phyloP scores from a whole-genome alignment of 2,797 vertebrate species.

The Sebastolobus alascanus region DNA sequence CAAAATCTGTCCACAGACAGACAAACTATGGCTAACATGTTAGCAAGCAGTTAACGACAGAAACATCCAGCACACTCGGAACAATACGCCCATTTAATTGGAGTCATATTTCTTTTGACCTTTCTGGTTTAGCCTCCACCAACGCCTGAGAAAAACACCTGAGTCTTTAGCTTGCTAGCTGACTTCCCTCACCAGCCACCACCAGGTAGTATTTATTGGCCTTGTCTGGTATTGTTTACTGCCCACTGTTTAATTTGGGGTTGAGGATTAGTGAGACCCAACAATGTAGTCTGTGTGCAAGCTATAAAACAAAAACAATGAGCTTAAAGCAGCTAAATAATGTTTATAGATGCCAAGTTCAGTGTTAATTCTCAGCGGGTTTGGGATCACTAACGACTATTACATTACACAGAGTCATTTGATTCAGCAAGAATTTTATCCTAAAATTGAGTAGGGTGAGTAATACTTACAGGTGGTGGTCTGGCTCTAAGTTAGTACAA shows the following conservation, averaged over 20 bases:
- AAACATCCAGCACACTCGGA: neutral
- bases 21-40: neutral
- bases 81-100: neutral
- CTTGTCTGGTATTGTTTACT: slow-evolving; percentile 1
- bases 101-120: neutral
- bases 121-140: neutral
- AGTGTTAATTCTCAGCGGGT: neutral
- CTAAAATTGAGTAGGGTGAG: neutral
- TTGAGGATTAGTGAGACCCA: neutral
- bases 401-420: neutral
- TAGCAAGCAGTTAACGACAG: neutral
- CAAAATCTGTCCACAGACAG: neutral
- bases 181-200: neutral
- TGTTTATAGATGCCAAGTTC: neutral
- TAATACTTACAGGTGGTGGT: neutral
- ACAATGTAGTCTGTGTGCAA: neutral
- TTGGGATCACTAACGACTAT: neutral
- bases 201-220: neutral
- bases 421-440: neutral
- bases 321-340: neutral
- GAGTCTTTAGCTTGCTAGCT: neutral
- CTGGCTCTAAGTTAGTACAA: neutral
- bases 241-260: neutral
- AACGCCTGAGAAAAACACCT: neutral
- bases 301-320: neutral